Evolutionary conservation across 64 coral and sea anemone species (phyloP).

Genomic region (Montipora cactus): DNA sequence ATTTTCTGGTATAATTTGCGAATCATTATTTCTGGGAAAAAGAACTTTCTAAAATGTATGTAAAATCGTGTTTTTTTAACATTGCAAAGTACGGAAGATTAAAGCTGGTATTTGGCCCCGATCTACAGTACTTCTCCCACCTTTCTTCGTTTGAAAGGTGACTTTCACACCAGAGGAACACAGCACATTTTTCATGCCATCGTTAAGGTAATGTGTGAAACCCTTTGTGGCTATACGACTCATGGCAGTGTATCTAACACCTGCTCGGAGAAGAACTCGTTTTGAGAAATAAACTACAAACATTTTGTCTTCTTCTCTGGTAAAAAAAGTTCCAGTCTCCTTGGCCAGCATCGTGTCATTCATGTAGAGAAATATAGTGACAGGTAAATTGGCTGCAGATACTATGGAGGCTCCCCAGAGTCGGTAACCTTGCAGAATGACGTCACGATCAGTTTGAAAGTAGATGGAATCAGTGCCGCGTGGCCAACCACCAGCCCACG

Average conservation of each 20-base stretch:
- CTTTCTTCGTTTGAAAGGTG: not conserved
- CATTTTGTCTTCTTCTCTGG: not conserved
- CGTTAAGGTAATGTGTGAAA: not conserved
- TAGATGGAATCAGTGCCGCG: not conserved
- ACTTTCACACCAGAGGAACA: conserved; percentile 33
- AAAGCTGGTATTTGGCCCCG: conserved; percentile 16
- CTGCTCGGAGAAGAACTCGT: conserved; percentile 2
- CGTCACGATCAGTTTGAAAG: conserved; percentile 37
- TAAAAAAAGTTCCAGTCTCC: conserved; percentile 19
- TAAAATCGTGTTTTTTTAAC: not conserved
- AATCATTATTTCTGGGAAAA: too few relatives aligned
- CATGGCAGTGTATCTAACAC: conserved; percentile 40
- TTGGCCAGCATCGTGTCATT: conserved; percentile 26
- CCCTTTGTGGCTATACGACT: not conserved
- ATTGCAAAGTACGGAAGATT: not conserved
- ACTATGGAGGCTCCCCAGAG: not conserved
- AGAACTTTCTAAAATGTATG: too few relatives aligned
- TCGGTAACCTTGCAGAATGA: conserved; percentile 18
- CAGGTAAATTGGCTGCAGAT: not conserved
- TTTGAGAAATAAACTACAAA: conserved; percentile 39
- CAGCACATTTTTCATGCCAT: not conserved
- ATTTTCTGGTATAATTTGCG: too few relatives aligned
- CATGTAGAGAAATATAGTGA: conserved; percentile 14
- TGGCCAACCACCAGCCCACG: not conserved
- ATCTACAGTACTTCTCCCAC: not conserved